phyloP scores from a whole-genome alignment of 2,113 vertebrate species.

The Leucopsar rothschildi region DNA sequence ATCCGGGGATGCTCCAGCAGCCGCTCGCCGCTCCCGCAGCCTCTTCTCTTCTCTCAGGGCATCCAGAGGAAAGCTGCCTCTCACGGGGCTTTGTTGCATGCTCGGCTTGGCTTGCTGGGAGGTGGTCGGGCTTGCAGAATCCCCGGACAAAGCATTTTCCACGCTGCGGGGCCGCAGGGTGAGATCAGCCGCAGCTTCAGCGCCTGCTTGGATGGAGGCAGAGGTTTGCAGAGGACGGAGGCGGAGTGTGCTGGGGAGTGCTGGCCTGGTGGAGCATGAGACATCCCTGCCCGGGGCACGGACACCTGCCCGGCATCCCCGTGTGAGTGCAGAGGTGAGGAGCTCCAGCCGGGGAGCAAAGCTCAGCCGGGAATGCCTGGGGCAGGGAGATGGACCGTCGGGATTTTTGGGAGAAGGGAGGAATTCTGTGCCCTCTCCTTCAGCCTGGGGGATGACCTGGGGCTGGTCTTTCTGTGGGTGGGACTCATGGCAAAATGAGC shows the following conservation, averaged over 20 bases:
- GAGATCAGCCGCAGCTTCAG: neutral
- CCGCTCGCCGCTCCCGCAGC: too few relatives aligned
- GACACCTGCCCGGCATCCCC: neutral
- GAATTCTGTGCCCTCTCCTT: neutral
- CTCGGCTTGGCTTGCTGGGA: neutral
- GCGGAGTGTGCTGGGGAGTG: rapidly evolving
- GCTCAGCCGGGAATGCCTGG: neutral
- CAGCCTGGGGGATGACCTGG: neutral
- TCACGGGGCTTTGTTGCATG: neutral
- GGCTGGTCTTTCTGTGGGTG: neutral
- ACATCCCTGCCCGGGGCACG: rapidly evolving
- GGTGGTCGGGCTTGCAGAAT: neutral
- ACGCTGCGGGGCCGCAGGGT: rapidly evolving
- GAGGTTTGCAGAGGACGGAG: neutral
- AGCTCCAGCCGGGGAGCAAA: neutral
- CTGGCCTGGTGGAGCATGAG: neutral
- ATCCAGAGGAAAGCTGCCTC: neutral
- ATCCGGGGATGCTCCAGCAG: neutral
- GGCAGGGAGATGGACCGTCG: rapidly evolving
- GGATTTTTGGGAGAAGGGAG: neutral
- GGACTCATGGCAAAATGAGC: neutral
- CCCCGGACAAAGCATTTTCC: neutral
- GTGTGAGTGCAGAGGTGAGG: neutral
- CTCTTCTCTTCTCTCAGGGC: too few relatives aligned
- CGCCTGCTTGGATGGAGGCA: neutral